phyloP scores from a whole-genome alignment of 37 sponge, comb jelly and placozoan species.

The Oscarella lobularis region DNA sequence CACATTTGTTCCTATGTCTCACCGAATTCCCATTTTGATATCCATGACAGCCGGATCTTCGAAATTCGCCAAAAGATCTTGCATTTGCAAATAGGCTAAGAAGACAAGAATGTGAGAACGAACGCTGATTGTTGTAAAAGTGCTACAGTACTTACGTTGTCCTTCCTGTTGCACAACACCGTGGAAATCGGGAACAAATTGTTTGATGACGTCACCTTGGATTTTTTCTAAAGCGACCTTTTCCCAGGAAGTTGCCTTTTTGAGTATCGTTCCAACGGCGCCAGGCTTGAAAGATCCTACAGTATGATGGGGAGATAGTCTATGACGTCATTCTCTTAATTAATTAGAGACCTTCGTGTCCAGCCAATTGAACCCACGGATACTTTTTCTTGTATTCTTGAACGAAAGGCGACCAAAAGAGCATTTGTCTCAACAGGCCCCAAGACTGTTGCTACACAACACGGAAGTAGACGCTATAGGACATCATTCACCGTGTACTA shows the following conservation, averaged over 20 bases:
- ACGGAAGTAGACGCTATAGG: no score
- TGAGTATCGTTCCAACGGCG: conserved; percentile 79
- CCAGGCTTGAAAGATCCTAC: conserved; percentile 83
- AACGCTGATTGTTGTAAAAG: background rate
- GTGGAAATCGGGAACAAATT: conserved; percentile 76
- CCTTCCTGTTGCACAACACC: conserved; percentile 47
- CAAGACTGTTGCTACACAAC: background rate
- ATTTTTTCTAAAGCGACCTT: conserved; percentile 33
- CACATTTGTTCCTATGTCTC: no score
- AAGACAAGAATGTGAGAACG: background rate
- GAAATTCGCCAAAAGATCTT: conserved; percentile 89
- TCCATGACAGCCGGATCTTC: conserved; percentile 97
- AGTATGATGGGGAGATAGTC: background rate
- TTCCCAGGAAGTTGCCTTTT: conserved; percentile 62
- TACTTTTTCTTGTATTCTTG: conserved; percentile 91
- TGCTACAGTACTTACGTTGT: conserved; percentile 32
- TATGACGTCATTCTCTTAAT: background rate
- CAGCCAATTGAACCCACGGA: conserved; percentile 97
- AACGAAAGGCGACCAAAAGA: conserved; percentile 87
- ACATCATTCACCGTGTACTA: no score
- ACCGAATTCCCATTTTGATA: conserved; percentile 85
- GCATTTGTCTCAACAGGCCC: background rate
- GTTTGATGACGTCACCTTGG: conserved; percentile 48
- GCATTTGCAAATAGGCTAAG: conserved; percentile 80
- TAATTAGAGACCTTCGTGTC: conserved; percentile 73